Evolutionary conservation across 2,888 invertebrate genomes (phyloP), one percentile per base, ranked within the genome.

Genomic region (Odontocolon sp.): DNA sequence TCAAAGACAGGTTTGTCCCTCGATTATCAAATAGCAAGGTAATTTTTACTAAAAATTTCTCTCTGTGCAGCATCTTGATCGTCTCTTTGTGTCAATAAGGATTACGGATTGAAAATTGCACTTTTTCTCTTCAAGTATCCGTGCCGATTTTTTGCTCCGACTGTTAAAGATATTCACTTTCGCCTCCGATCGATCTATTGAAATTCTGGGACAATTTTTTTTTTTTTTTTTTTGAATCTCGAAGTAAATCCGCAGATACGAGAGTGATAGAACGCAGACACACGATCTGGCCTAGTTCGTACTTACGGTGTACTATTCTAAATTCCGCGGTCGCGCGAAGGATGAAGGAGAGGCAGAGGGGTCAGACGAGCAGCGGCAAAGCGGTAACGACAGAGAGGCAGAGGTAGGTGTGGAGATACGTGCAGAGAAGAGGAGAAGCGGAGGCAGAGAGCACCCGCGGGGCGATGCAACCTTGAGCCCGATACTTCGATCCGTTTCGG

Each of bases 401-500:
- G 26, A 56, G 61, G 31, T 40, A 64, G 69, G 57, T 76, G 64
- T 38, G 50, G 72, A 57, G 33, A 14, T 33, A 28, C 45, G 33
- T 54, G 9, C n/a, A 52, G 56, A 70, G 50, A 40, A 70, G 67
- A 61, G 14, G 70, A 54, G 31, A 52, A 59, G 63, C 36, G 36
- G 50, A 69, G 14, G 36, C 16, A 71, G 56, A 52, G 36, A 36
- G 38, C 47, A 61, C 67, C 80, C 69, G 74, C 63, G 72, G 61
- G 68, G 79, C 81, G 80, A 81, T 81, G 59, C 80, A 85, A 86
- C 88, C 88, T 89, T 88, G 88, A 84, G 85, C 86, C 80, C 87
- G 80, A 88, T 88, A 82, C 84, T 85, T 82, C 84, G 86, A 88
- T 88, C 85, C 83, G 83, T 87, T 87, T 87, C 84, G 84, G 82